phyloP scores from a whole-genome alignment of 2,113 vertebrate genomes.

The Lasiurus borealis region DNA sequence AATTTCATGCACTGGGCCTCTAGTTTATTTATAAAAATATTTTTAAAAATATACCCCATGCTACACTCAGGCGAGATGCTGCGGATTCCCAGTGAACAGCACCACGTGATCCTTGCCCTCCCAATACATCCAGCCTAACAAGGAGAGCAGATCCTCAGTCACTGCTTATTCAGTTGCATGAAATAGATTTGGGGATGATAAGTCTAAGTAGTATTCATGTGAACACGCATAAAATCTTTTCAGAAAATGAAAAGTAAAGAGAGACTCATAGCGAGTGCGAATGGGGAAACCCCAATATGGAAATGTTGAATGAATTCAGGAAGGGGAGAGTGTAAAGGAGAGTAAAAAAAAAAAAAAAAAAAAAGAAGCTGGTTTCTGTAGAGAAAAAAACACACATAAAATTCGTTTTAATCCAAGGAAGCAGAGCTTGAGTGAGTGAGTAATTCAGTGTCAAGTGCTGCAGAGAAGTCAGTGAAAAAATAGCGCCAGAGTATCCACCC shows the following conservation, averaged over 20 bases:
- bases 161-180: neutral
- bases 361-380: neutral
- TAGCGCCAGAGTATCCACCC: neutral
- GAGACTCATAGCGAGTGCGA: neutral
- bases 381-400: neutral
- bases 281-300: neutral
- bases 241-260: conserved; percentile 21
- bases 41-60: neutral
- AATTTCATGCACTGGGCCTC: no score
- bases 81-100: neutral
- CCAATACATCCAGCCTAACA: neutral
- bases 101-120: neutral
- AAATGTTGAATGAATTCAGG: neutral
- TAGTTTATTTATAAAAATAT: neutral
- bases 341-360: neutral
- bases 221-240: neutral
- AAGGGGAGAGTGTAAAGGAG: neutral
- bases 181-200: neutral
- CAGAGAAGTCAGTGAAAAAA: neutral
- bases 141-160: conserved; percentile 10
- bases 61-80: neutral
- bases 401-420: conserved; percentile 2
- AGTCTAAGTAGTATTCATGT: neutral
- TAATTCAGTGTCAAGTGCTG: neutral
- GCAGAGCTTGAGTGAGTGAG: neutral